phyloP scores from a whole-genome alignment of 2,888 invertebrate genomes.

The Tholera decimalis region DNA sequence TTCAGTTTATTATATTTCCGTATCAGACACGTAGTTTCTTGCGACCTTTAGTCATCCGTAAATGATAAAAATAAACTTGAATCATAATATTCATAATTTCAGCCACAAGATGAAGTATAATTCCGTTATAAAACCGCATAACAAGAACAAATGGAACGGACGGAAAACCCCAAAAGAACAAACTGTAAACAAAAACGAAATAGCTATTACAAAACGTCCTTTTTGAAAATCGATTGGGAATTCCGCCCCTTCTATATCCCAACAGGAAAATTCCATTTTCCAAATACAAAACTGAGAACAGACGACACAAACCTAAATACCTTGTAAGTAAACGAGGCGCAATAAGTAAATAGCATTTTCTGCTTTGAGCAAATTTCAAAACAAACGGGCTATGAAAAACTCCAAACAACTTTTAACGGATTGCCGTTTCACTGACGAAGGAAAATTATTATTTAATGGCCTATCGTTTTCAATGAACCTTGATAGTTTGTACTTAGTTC shows the following conservation, averaged over 20 bases:
- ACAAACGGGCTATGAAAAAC: constrained; percentile 84
- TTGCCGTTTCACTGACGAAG: constrained; percentile 69
- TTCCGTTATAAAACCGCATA: constrained; percentile 43
- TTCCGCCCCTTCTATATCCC: constrained; percentile 80
- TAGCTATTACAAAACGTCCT: constrained; percentile 80
- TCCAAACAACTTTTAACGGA: constrained; percentile 82
- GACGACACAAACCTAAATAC: constrained; percentile 88
- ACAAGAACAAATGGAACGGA: constrained; percentile 49
- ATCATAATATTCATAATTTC: constrained; percentile 18
- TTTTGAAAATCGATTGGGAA: constrained; percentile 87
- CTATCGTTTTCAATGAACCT: constrained; percentile 43
- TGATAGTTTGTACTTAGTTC: constrained; percentile 31
- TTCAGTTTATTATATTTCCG: constrained; percentile 21
- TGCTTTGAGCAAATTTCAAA: constrained; percentile 84
- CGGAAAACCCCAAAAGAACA: constrained; percentile 61
- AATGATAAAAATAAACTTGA: constrained; percentile 6
- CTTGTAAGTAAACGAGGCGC: constrained; percentile 90
- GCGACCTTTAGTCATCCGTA: constrained; percentile 2
- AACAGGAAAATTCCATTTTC: constrained; percentile 90
- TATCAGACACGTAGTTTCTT: neutral
- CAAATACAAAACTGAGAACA: constrained; percentile 86
- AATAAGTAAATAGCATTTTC: constrained; percentile 89
- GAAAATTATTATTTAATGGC: constrained; percentile 55
- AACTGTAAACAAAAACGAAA: constrained; percentile 77
- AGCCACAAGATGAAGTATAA: constrained; percentile 14